A percentile compares a stretch with the other conserved stretches of the same genome.
Evolutionary conservation across 2,888 invertebrate species (phyloP).

Genomic region (Caenorhabditis sp.): DNA sequence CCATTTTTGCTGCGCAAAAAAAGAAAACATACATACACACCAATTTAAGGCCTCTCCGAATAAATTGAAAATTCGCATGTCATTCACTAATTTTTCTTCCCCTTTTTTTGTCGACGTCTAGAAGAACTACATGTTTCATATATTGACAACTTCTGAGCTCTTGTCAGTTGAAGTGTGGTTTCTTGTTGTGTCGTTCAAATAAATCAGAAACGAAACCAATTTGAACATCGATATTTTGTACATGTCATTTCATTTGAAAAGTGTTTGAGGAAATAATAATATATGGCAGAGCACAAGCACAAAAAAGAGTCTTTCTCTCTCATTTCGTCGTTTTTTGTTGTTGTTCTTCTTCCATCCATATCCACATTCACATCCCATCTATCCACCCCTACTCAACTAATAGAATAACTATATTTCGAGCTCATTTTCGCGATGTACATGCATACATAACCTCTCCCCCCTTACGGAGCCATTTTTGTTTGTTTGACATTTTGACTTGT

Average conservation of each 20-base stretch:
- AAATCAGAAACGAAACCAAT: neutral
- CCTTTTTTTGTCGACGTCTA: neutral
- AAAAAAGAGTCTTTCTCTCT: conserved; percentile 15
- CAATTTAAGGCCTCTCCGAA: conserved; percentile 10
- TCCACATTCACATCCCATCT: neutral
- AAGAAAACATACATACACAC: neutral
- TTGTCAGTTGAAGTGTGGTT: too few relatives aligned
- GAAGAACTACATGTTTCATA: neutral
- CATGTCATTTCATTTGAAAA: conserved; percentile 1
- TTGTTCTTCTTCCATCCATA: conserved; percentile 5
- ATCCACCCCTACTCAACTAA: neutral
- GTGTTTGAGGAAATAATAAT: neutral
- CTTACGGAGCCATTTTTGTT: neutral
- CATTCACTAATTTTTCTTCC: conserved; percentile 41
- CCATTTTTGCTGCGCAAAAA: neutral
- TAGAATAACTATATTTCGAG: neutral
- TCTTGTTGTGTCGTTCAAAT: too few relatives aligned
- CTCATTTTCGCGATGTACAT: neutral
- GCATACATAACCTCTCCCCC: neutral
- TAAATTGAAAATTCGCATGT: conserved; percentile 48
- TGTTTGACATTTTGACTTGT: too few relatives aligned
- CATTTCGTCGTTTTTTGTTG: conserved; percentile 10
- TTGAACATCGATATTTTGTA: neutral
- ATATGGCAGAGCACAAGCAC: neutral
- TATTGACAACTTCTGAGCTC: neutral